Evolutionary conservation across 2,113 vertebrate species (phyloP).

Genomic region (human): DNA sequence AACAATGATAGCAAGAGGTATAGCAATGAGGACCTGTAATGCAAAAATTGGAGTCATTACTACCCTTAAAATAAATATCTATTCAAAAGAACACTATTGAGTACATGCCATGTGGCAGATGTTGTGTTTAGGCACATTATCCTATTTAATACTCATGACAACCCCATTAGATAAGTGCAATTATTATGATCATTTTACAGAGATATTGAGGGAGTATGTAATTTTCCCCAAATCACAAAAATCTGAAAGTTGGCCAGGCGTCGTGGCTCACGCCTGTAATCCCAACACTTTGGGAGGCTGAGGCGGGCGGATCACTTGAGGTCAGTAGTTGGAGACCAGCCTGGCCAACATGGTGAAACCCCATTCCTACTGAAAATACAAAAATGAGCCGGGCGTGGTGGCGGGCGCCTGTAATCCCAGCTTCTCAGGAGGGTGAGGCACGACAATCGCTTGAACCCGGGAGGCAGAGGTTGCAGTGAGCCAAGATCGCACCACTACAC

Average conservation of each 20-base stretch:
- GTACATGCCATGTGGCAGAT: not conserved
- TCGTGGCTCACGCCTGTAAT: too few species aligned
- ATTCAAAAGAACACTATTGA: slow-evolving; percentile 15
- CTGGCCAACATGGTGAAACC: too few species aligned
- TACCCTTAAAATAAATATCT: not conserved
- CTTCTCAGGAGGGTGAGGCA: too few species aligned
- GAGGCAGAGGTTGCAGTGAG: too few species aligned
- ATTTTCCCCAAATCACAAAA: not conserved
- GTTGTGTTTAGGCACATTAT: not conserved
- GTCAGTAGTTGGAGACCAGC: too few species aligned
- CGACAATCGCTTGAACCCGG: too few species aligned
- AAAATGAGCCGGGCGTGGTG: too few species aligned
- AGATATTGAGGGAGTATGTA: not conserved
- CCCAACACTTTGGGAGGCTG: too few species aligned
- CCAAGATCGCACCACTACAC: too few species aligned
- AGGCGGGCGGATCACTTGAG: too few species aligned
- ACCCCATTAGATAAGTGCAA: not conserved
- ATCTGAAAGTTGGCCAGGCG: not conserved
- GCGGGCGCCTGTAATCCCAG: too few species aligned
- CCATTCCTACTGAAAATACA: too few species aligned
- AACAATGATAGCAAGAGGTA: not conserved
- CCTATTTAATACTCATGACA: not conserved
- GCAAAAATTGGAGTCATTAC: not conserved
- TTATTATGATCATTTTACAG: slow-evolving; percentile 9
- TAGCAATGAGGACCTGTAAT: not conserved